A percentile compares a stretch with the other conserved stretches of the same genome.
Conservation (phyloP, 1,140 invertebrate species). For the Papilio glaucus region DNA sequence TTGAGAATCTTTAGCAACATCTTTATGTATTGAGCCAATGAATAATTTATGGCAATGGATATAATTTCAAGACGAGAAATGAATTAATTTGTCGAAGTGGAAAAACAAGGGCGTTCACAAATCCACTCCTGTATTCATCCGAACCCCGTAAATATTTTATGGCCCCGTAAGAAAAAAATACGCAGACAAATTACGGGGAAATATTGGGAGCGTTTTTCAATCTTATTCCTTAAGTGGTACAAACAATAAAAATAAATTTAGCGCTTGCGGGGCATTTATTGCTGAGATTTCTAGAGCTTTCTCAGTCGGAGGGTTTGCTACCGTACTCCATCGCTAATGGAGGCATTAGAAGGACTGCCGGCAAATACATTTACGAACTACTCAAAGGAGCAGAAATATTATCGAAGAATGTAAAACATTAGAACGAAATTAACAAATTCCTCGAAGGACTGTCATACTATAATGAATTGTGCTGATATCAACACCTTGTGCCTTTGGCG, state of each 20-base stretch:
- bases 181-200: constrained; percentile 72
- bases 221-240: constrained; percentile 82
- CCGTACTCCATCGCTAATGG: constrained; percentile 40
- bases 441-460: no score
- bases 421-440: not conserved
- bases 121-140: constrained; percentile 73
- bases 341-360: constrained; percentile 36
- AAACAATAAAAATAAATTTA: constrained; percentile 82
- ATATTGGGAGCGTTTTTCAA: constrained; percentile 78
- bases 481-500: no score
- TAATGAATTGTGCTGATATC: no score
- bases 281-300: constrained; percentile 76
- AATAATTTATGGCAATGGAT: constrained; percentile 58
- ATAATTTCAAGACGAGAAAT: constrained; percentile 69
- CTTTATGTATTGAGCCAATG: constrained; percentile 38
- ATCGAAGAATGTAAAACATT: not conserved
- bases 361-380: constrained; percentile 14
- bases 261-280: constrained; percentile 78
- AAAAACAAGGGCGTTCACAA: constrained; percentile 57
- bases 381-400: not conserved
- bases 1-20: constrained; percentile 9
- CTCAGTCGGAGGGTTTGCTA: constrained; percentile 46
- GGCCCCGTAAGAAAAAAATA: constrained; percentile 71
- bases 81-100: constrained; percentile 70
- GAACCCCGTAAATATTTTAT: constrained; percentile 80